Base-by-base conservation (phyloP, 1,140 invertebrate genomes). In the Calliopsis andreniformis region DNA sequence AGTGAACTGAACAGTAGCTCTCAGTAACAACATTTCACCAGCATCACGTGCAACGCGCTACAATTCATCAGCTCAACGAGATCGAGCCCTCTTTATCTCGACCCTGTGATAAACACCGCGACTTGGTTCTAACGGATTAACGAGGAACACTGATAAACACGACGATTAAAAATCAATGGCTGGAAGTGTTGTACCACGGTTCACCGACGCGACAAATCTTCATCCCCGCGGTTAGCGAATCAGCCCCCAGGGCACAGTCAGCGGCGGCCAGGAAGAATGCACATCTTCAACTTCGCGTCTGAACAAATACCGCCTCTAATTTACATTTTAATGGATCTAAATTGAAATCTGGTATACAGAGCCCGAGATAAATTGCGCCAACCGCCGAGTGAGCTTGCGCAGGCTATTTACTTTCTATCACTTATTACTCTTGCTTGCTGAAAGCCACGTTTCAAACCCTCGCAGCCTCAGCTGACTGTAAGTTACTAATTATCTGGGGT, bases 271-370 rank as follows among this genome's bases (percentile, higher is more conserved):
- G 25, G 30, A 67, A 75, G 68, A 84, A 79, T 67, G 58, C 64
- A 16, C 70, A 72, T 20, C 82, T 61, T 51, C 58, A 56, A 55
- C 47, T 55, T 51, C 20, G 43, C 25, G 58, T 72, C 58, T 62
- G 80, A 73, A 85, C 85, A 87, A 86, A 86, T 85, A 82, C 51
- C 76, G 53, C 39, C 32, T 69, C 66, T 84, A 79, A 87, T 87
- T 87, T 87, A 79, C 85, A 87, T 87, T 87, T 87, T 87, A 87
- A 87, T 87, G 80, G 86, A 87, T 87, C 86, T 87, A 86, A 87
- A 87, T 87, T 87, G 84, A 87, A 87, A 87, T 87, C 86, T 87
- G 77, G 77, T 77, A 49, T 51, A 69, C 55, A 25, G 53, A 49
- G 32, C 4, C 49, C 58, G 68, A 80, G 82, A 87, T 87, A 84